Evolutionary conservation across 2,113 vertebrate species (phyloP), one percentile per base, ranked within the genome.

Genomic region (Triplophysa rosa): DNA sequence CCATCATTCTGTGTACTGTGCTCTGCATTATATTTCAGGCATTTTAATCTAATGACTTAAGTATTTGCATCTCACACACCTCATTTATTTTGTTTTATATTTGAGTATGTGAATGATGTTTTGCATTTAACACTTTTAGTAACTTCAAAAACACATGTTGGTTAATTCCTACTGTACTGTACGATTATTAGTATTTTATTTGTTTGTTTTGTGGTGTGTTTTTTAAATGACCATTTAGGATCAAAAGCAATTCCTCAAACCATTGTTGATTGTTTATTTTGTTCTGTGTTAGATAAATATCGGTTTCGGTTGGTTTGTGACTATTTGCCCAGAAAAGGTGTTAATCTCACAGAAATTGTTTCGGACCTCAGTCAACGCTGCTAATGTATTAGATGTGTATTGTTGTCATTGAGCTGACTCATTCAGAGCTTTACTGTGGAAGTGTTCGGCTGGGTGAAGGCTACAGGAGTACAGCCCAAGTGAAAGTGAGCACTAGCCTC

Each of bases 201-300:
- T 23, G 26, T 76, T 78, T 47, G 47, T 80, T 71, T 72, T 63
- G 40, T 75, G 59, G 40, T 33, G 73, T 80, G 82, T 77, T 77
- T 77, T 24, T 33, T 77, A 67, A 71, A 82, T 78, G 79, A 70
- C 75, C 76, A 37, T 33, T 63, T 62, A 80, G 52, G 74, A 64
- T 75, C 71, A 47, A 47, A 61, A 37, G 45, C 21, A 79, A 82
- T 63, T 73, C 59, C 67, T 66, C 54, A 8, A 77, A 61, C 21
- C 66, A 23, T 17, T 16, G 29, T 76, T 61, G 45, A 29, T 37
- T 42, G n/a, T 42, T 67, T 64, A 64, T 80, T 63, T 80, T 85
- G 64, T 59, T 78, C 56, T 58, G 69, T 74, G 49, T 79, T 75
- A 59, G 58, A 23, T 75, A 66, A 78, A 24, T 74, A 21, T 77